Percentiles rank a stretch among this genome's conserved stretches.
Evolutionary conservation across 1,140 invertebrate genomes (phyloP).

Genomic region (Ips typographus): DNA sequence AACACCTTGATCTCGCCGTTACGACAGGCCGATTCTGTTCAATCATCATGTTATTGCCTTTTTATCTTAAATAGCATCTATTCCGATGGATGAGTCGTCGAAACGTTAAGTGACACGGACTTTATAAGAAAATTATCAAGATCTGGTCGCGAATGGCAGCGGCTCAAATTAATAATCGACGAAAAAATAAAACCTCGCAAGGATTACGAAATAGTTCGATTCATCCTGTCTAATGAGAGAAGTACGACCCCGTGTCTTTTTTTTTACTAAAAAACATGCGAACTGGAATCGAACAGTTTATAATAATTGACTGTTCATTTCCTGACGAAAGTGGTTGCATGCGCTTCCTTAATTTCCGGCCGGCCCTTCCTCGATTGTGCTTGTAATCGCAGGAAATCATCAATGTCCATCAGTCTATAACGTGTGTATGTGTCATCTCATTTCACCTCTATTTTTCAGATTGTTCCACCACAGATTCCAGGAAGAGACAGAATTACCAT

Average conservation of each 20-base stretch:
- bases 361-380: conserved; percentile 48
- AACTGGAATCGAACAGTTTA: no score
- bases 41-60: conserved; percentile 31
- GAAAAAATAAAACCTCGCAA: no score
- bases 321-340: conserved; percentile 47
- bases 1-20: conserved; percentile 34
- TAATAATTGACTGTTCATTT: conserved; percentile 48
- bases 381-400: conserved; percentile 49
- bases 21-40: conserved; percentile 27
- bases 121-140: conserved; percentile 26
- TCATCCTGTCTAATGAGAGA: no score
- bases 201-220: no score
- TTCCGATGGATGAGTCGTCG: conserved; percentile 31
- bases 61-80: conserved; percentile 33
- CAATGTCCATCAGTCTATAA: conserved; percentile 45
- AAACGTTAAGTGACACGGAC: conserved; percentile 28
- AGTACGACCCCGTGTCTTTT: not conserved
- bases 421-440: conserved; percentile 19
- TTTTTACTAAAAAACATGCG: not conserved
- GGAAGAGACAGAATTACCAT: no score
- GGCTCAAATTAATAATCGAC: no score
- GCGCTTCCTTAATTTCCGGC: conserved; percentile 48
- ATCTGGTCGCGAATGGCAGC: not conserved
- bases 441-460: not conserved
- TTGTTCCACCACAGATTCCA: no score